Evolutionary conservation across 2,888 invertebrate species (phyloP), one percentile per base, ranked within the genome.

Genomic region (Calliopum simillimum): DNA sequence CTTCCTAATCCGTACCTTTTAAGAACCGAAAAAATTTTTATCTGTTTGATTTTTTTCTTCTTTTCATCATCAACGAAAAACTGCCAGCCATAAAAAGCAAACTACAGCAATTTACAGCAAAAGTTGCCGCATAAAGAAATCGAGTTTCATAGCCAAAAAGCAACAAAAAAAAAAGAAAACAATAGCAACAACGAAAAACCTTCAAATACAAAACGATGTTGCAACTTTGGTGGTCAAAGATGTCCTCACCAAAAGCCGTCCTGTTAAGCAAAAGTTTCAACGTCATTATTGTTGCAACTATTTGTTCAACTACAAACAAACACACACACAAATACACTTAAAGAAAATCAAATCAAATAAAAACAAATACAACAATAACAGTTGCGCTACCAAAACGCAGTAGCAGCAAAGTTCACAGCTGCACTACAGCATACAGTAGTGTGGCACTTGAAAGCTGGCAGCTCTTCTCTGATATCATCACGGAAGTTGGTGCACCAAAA

Each of bases 401-500:
- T 49, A 14, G 49, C 49, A 63, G 49, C 23, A 63, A 49, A 63
- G 62, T 63, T 63, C 62, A 63, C 47, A 63, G 62, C 21, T 63
- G 49, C 44, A 63, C 49, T 63, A 63, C 33, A 3, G 33, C 8
- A 33, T 8, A 63, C n/a, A n/a, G n/a, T n/a, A n/a, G n/a, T n/a
- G 49, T 63, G 62, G 62, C 62, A 63, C 62, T 63, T 63, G 49
- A 63, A 49, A 63, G 62, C 64, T 51, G 25, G 19, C 49, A 63
- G 14, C 33, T 33, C 49, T 49, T 14, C 33, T 13, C 33, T 51
- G 64, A 64, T 64, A 64, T 51, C 25, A 64, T 64, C 64, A 64
- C 53, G 64, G 64, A 64, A 64, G 64, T 51, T 33, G 65, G 68
- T 69, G 62, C 71, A 55, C 64, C 64, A 53, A 65, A 63, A 63